A percentile compares a stretch with the other conserved stretches of the same genome.
Conservation (phyloP, 2,113 vertebrate genomes). For the Camelus dromedarius region DNA sequence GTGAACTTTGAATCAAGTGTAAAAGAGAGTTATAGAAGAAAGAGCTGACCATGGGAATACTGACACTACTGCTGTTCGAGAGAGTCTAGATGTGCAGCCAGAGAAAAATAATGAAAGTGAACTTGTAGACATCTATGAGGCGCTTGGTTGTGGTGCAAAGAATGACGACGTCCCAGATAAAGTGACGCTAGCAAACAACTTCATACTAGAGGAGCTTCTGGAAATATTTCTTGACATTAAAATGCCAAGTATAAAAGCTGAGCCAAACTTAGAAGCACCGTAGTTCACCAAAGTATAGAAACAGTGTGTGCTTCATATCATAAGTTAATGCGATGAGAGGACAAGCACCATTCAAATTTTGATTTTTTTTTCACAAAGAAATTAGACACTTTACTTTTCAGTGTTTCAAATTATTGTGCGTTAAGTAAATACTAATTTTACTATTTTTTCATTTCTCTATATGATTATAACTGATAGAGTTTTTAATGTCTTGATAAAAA, state of each 20-base stretch:
- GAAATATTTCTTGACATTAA: neutral
- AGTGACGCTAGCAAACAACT: neutral
- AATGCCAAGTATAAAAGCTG: neutral
- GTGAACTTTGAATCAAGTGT: neutral
- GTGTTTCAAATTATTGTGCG: neutral
- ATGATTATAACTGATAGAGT: neutral
- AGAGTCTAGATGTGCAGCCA: neutral
- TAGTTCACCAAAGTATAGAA: neutral
- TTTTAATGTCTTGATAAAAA: neutral
- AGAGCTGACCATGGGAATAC: neutral
- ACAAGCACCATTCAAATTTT: neutral
- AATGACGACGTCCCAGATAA: neutral
- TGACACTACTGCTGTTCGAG: neutral
- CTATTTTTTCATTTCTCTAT: neutral
- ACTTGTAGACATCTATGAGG: neutral
- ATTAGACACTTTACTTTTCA: neutral
- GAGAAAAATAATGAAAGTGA: neutral
- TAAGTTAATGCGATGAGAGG: neutral
- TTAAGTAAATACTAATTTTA: neutral
- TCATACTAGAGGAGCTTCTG: neutral
- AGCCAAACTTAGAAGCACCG: neutral
- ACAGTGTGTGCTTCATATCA: neutral
- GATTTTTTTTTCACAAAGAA: slow-evolving; percentile 11
- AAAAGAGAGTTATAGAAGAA: neutral
- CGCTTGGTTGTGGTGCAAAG: neutral